Conservation (phyloP, 2,113 vertebrate genomes). For the Melospiza georgiana region DNA sequence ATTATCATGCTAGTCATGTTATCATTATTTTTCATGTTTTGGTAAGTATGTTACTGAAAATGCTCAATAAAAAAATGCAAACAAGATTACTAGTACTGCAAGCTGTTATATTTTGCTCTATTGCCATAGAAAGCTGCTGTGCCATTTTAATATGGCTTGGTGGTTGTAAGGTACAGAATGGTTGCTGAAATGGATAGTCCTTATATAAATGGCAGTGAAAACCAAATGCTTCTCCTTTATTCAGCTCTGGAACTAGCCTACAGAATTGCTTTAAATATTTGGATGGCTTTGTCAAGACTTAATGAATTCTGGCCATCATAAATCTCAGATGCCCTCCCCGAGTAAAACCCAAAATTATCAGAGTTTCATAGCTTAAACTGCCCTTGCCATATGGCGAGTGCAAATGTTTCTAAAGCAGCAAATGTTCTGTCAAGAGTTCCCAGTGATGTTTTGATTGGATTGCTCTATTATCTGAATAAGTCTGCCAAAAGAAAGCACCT, state of each 20-base stretch:
- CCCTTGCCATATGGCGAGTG: conserved; percentile 74
- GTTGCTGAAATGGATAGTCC: neutral
- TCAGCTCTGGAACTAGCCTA: conserved; percentile 6
- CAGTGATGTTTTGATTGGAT: conserved; percentile 71
- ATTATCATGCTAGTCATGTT: neutral
- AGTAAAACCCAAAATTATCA: conserved; percentile 54
- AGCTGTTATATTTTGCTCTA: neutral
- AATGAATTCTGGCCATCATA: conserved; percentile 64
- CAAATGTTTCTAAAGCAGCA: conserved; percentile 75
- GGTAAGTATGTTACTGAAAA: neutral
- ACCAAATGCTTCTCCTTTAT: conserved; percentile 8
- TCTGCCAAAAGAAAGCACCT: conserved; percentile 74
- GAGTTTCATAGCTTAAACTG: conserved; percentile 53
- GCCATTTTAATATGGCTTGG: neutral
- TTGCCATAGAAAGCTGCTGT: neutral
- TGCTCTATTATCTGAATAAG: conserved; percentile 69
- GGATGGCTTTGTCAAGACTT: conserved; percentile 48
- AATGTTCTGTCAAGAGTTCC: conserved; percentile 70
- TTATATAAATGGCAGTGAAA: neutral
- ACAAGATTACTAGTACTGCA: neutral
- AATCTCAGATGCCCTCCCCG: conserved; percentile 53
- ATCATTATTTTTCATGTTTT: neutral
- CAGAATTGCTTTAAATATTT: conserved; percentile 28
- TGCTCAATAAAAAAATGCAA: neutral
- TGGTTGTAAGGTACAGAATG: neutral